These are phyloP conservation scores for Brachycybe producta DNA, from an alignment of 2,888 invertebrate genomes.

Conservation along the genomic window DNA sequence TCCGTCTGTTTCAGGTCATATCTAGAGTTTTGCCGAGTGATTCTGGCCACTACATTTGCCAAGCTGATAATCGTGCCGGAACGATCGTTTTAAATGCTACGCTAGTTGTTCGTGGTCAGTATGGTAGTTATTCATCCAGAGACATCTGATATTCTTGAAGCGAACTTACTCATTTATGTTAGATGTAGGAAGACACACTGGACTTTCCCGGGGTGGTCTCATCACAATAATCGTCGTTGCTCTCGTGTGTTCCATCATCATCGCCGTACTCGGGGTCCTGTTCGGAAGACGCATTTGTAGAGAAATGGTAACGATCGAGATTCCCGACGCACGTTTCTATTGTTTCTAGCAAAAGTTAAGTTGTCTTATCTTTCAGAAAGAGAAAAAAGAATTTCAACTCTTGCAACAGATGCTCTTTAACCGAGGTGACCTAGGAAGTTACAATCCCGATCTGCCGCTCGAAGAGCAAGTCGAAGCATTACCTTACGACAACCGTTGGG, in stretches of 20 bases:
- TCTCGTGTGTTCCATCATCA: background rate
- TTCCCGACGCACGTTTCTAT: too few relatives aligned
- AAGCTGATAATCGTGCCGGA: slow-evolving; percentile 23
- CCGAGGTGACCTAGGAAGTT: slow-evolving; percentile 59
- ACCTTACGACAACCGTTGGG: slow-evolving; percentile 75
- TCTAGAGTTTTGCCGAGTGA: slow-evolving; percentile 12
- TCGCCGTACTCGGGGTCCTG: background rate
- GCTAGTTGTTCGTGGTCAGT: slow-evolving; percentile 22
- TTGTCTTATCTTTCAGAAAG: slow-evolving; percentile 19
- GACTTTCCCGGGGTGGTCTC: background rate
- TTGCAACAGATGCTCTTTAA: slow-evolving; percentile 39
- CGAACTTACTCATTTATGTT: background rate
- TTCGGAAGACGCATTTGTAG: slow-evolving; percentile 5
- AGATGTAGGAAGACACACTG: slow-evolving; percentile 1
- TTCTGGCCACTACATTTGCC: slow-evolving; percentile 24
- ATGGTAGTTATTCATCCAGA: too few relatives aligned
- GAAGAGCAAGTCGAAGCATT: slow-evolving; percentile 89
- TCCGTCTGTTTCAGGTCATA: background rate
- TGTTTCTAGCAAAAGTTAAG: too few relatives aligned
- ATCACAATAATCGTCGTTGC: background rate
- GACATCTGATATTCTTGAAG: too few relatives aligned
- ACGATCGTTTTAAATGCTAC: slow-evolving; percentile 18
- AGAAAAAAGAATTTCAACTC: slow-evolving; percentile 19
- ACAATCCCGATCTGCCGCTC: slow-evolving; percentile 77
- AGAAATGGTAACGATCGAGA: slow-evolving; percentile 7